phyloP scores from a whole-genome alignment of 1,140 invertebrate species.

The Eciton burchellii region DNA sequence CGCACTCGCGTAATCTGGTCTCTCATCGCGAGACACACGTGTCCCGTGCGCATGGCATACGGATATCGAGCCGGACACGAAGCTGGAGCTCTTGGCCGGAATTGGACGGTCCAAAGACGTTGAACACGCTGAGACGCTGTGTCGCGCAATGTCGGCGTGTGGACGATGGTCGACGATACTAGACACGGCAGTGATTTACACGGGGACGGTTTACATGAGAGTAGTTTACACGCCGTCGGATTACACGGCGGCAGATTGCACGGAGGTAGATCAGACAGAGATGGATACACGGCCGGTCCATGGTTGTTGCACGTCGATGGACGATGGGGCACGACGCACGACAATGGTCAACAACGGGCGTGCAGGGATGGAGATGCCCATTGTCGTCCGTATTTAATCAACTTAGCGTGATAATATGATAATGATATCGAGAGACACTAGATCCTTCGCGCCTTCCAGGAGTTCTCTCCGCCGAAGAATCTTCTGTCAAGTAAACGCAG shows the following conservation, averaged over 20 bases:
- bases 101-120: conserved; percentile 52
- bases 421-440: conserved; percentile 42
- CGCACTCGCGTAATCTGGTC: neutral
- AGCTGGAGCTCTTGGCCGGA: conserved; percentile 24
- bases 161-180: conserved; percentile 31
- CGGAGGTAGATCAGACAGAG: conserved; percentile 50
- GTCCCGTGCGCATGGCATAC: conserved; percentile 15
- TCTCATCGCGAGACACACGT: conserved; percentile 16
- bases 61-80: conserved; percentile 28
- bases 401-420: conserved; percentile 48
- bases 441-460: conserved; percentile 29
- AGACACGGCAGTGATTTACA: conserved; percentile 58
- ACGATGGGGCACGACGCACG: conserved; percentile 36
- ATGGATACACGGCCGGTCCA: conserved; percentile 38
- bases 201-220: conserved; percentile 47
- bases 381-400: conserved; percentile 55
- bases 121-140: conserved; percentile 43
- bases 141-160: conserved; percentile 26
- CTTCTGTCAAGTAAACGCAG: neutral
- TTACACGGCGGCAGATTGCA: conserved; percentile 57
- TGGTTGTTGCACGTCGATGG: conserved; percentile 8
- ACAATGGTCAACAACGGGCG: neutral
- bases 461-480: neutral
- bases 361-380: neutral
- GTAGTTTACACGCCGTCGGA: conserved; percentile 55